Conservation (phyloP, 2,888 invertebrate species). For the Cephus pygmeus region DNA sequence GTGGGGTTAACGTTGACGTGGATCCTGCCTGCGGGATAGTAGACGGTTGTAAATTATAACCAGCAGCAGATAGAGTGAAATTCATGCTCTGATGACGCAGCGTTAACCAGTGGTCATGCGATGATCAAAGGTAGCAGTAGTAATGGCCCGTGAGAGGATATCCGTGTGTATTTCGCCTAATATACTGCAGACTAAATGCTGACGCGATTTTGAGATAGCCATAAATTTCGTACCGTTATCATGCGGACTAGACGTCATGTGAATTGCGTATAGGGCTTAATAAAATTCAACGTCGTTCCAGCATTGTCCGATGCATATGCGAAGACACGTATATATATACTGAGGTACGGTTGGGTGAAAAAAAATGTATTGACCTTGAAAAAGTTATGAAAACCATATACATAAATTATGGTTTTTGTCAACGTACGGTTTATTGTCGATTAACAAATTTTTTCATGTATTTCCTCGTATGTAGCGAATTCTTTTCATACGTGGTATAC, state of each 20-base stretch:
- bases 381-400: not conserved
- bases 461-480: not conserved
- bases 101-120: slow-evolving; percentile 60
- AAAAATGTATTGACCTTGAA: not conserved
- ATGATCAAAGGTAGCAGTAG: slow-evolving; percentile 65
- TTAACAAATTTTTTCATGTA: not conserved
- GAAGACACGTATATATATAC: not conserved
- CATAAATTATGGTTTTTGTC: not conserved
- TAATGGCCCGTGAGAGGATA: slow-evolving; percentile 66
- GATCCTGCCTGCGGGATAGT: not conserved
- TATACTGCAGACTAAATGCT: slow-evolving; percentile 64
- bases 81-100: slow-evolving; percentile 66
- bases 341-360: not conserved
- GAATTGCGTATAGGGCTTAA: not conserved
- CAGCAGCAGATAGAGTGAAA: slow-evolving; percentile 56
- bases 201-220: slow-evolving; percentile 54
- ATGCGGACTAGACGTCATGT: not conserved
- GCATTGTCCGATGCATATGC: not conserved
- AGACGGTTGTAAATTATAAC: slow-evolving; percentile 59
- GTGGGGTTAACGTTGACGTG: not conserved
- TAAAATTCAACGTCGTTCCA: not conserved
- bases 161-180: slow-evolving; percentile 63
- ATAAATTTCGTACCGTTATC: not conserved
- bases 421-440: not conserved
- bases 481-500: slow-evolving; percentile 23